Evolutionary conservation across 92 coral and sea anemone genomes (phyloP).

Genomic region (Porites evermanni): DNA sequence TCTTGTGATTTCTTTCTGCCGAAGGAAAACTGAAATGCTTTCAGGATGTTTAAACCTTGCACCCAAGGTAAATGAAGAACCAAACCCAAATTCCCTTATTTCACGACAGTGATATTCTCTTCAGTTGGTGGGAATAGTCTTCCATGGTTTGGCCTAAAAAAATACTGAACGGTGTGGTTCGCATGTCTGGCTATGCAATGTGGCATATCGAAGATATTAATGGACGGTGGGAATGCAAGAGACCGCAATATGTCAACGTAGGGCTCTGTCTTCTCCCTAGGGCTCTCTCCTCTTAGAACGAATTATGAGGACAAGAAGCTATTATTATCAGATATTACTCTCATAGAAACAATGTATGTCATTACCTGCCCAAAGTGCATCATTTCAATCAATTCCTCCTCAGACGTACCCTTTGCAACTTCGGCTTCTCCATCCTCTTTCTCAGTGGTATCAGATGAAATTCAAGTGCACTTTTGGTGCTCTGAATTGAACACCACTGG

Average conservation of each 20-base stretch:
- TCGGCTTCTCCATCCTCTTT: neutral
- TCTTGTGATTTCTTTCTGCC: neutral
- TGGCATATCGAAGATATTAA: slow-evolving; percentile 58
- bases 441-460: neutral
- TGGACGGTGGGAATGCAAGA: slow-evolving; percentile 50
- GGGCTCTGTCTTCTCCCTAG: slow-evolving; percentile 17
- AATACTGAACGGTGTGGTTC: slow-evolving; percentile 30
- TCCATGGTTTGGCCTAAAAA: slow-evolving; percentile 51
- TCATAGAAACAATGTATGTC: neutral
- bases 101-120: slow-evolving; percentile 28
- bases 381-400: slow-evolving; percentile 57
- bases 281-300: slow-evolving; percentile 68
- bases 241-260: slow-evolving; percentile 57
- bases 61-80: too few species aligned
- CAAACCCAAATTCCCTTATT: slow-evolving; percentile 53
- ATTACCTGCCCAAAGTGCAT: slow-evolving; percentile 50
- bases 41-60: neutral
- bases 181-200: slow-evolving; percentile 58
- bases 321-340: neutral
- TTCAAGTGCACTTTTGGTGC: slow-evolving; percentile 30
- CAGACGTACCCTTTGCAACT: slow-evolving; percentile 13
- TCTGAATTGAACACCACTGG: slow-evolving; percentile 23
- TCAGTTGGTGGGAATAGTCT: slow-evolving; percentile 28
- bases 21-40: neutral
- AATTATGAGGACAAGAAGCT: slow-evolving; percentile 73